These are phyloP conservation scores for Rhopalosiphum nymphaeae DNA, from an alignment of 2,888 invertebrate species.

Conservation along the genomic window DNA sequence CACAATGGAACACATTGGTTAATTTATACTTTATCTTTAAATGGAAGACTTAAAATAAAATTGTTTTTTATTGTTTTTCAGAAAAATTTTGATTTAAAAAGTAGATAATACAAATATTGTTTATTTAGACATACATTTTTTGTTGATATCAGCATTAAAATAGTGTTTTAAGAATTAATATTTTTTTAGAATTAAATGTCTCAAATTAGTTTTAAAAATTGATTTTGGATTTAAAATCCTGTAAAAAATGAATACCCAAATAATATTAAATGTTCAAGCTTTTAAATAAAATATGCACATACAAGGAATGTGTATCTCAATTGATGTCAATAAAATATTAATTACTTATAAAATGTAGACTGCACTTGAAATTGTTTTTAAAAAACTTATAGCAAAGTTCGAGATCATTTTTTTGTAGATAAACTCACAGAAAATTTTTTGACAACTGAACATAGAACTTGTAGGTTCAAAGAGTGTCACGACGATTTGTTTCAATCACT, in stretches of 20 bases:
- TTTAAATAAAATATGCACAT: neutral
- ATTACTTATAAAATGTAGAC: slow-evolving; percentile 24
- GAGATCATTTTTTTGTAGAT: slow-evolving; percentile 53
- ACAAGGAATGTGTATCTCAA: slow-evolving; percentile 25
- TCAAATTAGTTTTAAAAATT: neutral
- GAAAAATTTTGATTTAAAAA: slow-evolving; percentile 13
- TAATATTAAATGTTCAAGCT: neutral
- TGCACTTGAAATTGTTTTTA: slow-evolving; percentile 38
- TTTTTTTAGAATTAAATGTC: neutral
- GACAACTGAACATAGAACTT: slow-evolving; percentile 20
- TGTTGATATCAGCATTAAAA: neutral
- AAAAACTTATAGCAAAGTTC: slow-evolving; percentile 37
- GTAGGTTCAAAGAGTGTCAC: slow-evolving; percentile 19
- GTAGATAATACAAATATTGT: neutral
- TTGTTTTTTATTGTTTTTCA: neutral
- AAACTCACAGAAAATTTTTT: slow-evolving; percentile 17
- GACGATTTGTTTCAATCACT: slow-evolving; percentile 53
- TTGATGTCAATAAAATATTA: slow-evolving; percentile 9
- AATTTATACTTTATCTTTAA: slow-evolving; percentile 12
- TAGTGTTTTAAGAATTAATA: too few relatives aligned
- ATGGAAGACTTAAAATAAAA: slow-evolving; percentile 42
- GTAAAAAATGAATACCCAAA: neutral
- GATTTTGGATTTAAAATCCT: slow-evolving; percentile 23
- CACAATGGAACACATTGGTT: slow-evolving; percentile 7
- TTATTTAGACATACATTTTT: neutral